phyloP scores from a whole-genome alignment of 1,140 invertebrate species.

The Trichonephila inaurata region DNA sequence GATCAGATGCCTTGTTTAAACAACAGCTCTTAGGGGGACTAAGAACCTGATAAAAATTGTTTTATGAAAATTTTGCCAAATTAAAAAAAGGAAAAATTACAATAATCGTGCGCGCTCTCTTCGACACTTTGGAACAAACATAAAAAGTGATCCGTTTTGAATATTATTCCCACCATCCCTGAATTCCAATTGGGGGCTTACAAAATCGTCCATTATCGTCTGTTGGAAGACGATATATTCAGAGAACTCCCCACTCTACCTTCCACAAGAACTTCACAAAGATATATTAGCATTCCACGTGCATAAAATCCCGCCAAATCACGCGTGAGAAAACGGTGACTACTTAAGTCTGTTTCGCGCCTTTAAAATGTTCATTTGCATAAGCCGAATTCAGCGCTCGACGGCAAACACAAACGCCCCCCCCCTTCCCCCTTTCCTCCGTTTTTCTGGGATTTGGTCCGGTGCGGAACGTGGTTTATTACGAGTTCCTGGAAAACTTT shows the following conservation, averaged over 20 bases:
- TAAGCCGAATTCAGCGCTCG: slow-evolving; percentile 44
- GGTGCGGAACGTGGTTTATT: background rate
- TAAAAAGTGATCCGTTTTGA: background rate
- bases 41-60: too few species aligned
- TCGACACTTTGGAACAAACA: background rate
- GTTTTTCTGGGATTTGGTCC: background rate
- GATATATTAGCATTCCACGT: slow-evolving; percentile 5
- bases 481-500: slow-evolving; percentile 17
- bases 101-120: background rate
- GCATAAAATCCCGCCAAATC: background rate
- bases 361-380: slow-evolving; percentile 48
- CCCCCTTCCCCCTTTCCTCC: background rate
- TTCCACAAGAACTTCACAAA: background rate
- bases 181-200: background rate
- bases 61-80: background rate
- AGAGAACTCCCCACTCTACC: too few species aligned
- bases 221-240: too few species aligned
- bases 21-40: too few species aligned
- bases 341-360: slow-evolving; percentile 44
- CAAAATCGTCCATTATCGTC: background rate
- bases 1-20: too few species aligned
- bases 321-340: slow-evolving; percentile 22
- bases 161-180: background rate
- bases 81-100: background rate
- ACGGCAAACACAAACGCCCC: background rate